Evolutionary conservation across 2,888 invertebrate species (phyloP).

Genomic region (Drosophila tanythrix): DNA sequence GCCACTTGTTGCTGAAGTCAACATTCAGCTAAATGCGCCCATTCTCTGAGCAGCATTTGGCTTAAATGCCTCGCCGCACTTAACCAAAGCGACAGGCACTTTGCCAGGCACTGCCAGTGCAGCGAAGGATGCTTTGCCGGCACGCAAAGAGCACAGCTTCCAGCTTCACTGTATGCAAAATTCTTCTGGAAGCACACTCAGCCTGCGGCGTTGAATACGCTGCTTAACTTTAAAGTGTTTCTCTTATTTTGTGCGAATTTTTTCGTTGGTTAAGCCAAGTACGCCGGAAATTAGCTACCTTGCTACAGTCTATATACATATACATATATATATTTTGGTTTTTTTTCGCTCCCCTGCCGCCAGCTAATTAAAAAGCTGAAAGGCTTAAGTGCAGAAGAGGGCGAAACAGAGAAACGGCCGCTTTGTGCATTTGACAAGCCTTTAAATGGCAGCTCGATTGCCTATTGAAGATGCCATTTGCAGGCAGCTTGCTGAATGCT

Average conservation of each 20-base stretch:
- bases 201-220: constrained; percentile 39
- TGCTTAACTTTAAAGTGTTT: constrained; percentile 23
- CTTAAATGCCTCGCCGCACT: constrained; percentile 66
- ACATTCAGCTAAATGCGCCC: constrained; percentile 35
- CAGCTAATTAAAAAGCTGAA: constrained; percentile 62
- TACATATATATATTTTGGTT: background rate
- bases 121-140: constrained; percentile 42
- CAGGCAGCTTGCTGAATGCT: constrained; percentile 36
- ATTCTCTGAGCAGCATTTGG: constrained; percentile 28
- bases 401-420: background rate
- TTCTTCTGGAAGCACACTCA: constrained; percentile 27
- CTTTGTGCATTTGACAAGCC: constrained; percentile 67
- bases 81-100: constrained; percentile 50
- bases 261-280: constrained; percentile 21
- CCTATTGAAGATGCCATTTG: constrained; percentile 61
- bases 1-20: constrained; percentile 48
- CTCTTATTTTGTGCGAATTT: constrained; percentile 32
- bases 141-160: constrained; percentile 4
- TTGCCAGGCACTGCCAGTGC: constrained; percentile 33
- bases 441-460: constrained; percentile 50
- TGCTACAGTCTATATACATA: constrained; percentile 35
- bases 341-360: background rate
- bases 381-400: background rate
- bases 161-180: constrained; percentile 28
- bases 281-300: constrained; percentile 68